Conservation (phyloP, 2,797 vertebrate genomes). For the Parotocinclus haroldoi region DNA sequence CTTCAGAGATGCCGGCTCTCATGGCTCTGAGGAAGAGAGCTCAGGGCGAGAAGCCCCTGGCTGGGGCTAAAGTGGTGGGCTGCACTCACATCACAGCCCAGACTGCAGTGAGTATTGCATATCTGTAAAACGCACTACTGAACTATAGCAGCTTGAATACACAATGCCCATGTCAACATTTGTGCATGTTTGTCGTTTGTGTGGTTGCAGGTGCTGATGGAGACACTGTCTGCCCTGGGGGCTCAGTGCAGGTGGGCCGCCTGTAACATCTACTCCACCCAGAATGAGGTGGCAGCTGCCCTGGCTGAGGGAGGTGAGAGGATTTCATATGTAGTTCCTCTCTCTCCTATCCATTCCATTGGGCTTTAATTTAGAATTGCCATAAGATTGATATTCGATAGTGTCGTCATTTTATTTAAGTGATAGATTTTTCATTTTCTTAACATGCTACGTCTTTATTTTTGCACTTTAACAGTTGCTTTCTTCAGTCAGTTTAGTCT, state of each 20-base stretch:
- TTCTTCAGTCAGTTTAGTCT: too few species aligned
- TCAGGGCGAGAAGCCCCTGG: conserved; percentile 94
- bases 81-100: conserved; percentile 98
- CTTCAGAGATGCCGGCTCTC: conserved; percentile 92
- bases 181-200: neutral
- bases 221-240: conserved; percentile 89
- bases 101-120: conserved; percentile 83
- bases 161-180: neutral
- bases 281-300: conserved; percentile 95
- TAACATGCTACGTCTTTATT: too few species aligned
- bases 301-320: conserved; percentile 87
- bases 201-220: conserved; percentile 85
- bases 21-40: conserved; percentile 97
- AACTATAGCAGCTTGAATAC: neutral
- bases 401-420: too few species aligned
- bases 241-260: conserved; percentile 97
- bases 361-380: too few species aligned
- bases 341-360: too few species aligned
- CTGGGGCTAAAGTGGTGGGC: conserved; percentile 96
- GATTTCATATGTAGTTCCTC: neutral
- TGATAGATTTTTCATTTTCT: too few species aligned
- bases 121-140: neutral
- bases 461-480: too few species aligned
- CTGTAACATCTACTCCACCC: conserved; percentile 98
- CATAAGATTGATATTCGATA: too few species aligned